These are phyloP conservation scores for Gymnocheta viridis DNA, from an alignment of 2,888 invertebrate genomes.

Conservation along the genomic window DNA sequence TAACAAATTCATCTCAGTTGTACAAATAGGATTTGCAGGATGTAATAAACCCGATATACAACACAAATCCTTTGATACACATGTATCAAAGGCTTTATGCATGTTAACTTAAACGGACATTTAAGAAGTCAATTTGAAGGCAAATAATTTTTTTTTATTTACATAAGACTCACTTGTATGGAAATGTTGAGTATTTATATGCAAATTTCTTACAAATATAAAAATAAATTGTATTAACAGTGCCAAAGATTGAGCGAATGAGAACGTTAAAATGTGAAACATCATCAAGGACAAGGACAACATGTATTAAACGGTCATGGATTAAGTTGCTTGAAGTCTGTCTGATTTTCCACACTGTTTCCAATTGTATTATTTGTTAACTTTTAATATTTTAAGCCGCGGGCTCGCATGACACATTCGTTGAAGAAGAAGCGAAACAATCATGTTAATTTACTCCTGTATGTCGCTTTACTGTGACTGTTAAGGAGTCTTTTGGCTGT, in stretches of 20 bases:
- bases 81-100: constrained; percentile 11
- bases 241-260: not conserved
- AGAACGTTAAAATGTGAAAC: constrained; percentile 28
- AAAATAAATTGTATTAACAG: constrained; percentile 22
- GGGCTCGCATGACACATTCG: constrained; percentile 2
- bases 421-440: not conserved
- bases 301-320: constrained; percentile 36
- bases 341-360: constrained; percentile 23
- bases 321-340: constrained; percentile 20
- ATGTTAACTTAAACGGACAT: constrained; percentile 28
- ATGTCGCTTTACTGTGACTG: not conserved
- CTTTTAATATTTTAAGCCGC: constrained; percentile 17
- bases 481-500: constrained; percentile 4
- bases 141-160: constrained; percentile 11
- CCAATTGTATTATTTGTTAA: constrained; percentile 40
- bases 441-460: constrained; percentile 34
- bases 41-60: constrained; percentile 14
- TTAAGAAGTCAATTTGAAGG: constrained; percentile 41
- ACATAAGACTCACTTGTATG: not conserved
- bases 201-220: constrained; percentile 21
- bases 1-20: constrained; percentile 26
- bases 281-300: constrained; percentile 30
- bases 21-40: not conserved
- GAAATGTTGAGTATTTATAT: constrained; percentile 22
- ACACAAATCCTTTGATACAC: constrained; percentile 28